Evolutionary conservation across 1,140 invertebrate genomes (phyloP), one percentile per base, ranked within the genome.

Genomic region (Choristoneura fumiferana): DNA sequence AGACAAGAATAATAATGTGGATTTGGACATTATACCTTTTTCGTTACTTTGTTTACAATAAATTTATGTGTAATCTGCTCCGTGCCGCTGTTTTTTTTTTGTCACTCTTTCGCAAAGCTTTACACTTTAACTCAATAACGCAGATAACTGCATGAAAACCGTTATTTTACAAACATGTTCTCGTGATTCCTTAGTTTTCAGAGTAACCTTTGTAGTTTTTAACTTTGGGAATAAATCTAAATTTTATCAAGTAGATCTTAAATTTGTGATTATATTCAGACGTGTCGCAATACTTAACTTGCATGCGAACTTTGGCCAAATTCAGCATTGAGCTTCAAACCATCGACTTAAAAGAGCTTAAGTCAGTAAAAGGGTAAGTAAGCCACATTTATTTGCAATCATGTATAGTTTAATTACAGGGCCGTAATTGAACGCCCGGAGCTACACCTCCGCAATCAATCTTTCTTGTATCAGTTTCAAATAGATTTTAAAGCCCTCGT

Each of bases 1-100:
- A 63, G 49, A 59, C 52, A 62, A 65, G 59, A 64, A 78, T 65
- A 43, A 75, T 71, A 82, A 81, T 84, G 71, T 84, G 84, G 78
- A 84, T 84, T 82, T 82, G 76, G 79, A 81, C 57, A 72, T 68
- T n/a, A 69, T 76, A 73, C 54, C 65, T 64, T 70, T 73, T 62
- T 74, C 73, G 72, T 69, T 65, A 39, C 43, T 67, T 73, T 78
- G 69, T 69, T 71, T 69, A 65, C 58, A 84, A 81, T 84, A 79
- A 84, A 87, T 76, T 60, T 29, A n/a, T 80, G 62, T 79, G 63
- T 78, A 75, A 69, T 67, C 60, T 54, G 72, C 71, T 81, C 29
- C 29, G 52, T 54, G 14, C 29, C 14, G 14, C 52, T 35, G 52
- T 14, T 54, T 54, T 54, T 13, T n/a, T 54, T 45, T 36, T 29